Conservation (phyloP, 1,140 invertebrate genomes). For the Drosophila albomicans region DNA sequence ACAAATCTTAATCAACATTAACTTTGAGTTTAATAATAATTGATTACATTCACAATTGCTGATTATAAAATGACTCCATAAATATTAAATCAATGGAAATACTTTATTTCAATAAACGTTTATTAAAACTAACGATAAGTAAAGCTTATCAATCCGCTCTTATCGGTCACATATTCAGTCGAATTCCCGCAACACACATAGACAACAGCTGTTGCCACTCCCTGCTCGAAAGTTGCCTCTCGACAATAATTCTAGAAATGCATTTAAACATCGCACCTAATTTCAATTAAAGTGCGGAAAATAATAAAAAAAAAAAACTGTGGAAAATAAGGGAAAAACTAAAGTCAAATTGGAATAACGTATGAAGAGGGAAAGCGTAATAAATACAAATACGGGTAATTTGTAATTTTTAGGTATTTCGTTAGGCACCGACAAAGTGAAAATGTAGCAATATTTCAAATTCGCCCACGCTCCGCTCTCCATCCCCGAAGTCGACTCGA, state of each 20-base stretch:
- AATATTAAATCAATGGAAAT: no score
- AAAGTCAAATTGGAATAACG: conserved; percentile 14
- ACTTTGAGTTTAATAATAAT: no score
- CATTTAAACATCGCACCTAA: conserved; percentile 74
- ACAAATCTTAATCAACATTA: no score
- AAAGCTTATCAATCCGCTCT: neutral
- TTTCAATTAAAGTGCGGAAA: no score
- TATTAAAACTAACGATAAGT: no score
- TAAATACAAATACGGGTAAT: conserved; percentile 63
- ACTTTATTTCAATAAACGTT: no score
- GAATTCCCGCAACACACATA: neutral
- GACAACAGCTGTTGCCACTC: neutral
- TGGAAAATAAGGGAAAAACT: conserved; percentile 10
- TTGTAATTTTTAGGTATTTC: conserved; percentile 65
- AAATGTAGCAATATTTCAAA: conserved; percentile 70
- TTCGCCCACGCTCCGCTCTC: neutral
- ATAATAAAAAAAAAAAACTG: neutral
- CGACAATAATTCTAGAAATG: conserved; percentile 38
- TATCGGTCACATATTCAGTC: neutral
- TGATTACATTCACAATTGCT: no score
- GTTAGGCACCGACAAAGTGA: conserved; percentile 47
- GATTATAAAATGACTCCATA: no score
- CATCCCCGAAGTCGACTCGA: neutral
- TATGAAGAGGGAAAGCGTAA: conserved; percentile 11
- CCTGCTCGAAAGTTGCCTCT: neutral